Evolutionary conservation across 2,113 vertebrate genomes (phyloP), one percentile per base, ranked within the genome.

Genomic region (Onychorhynchus coronatus): DNA sequence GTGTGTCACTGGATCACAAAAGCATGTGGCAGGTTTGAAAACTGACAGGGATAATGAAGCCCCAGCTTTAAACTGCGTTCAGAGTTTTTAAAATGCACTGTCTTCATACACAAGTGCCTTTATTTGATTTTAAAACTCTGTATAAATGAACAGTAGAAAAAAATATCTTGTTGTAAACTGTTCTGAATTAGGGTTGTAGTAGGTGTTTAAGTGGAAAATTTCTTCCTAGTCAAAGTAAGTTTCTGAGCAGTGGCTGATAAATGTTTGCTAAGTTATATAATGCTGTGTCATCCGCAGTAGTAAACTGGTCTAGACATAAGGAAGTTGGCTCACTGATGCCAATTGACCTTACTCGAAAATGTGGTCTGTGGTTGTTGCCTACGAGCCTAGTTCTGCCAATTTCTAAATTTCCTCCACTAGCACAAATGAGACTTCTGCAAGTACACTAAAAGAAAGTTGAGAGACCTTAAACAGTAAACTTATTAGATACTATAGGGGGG

Each of bases 281-380:
- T 2, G 4, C 72, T 91, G 80, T 88, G 66, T 96, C 95, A 96
- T 88, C 92, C 84, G 79, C 72, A 71, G 25, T 25, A 70, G 67
- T 95, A 88, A 94, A 95, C 67, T 92, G 59, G 77, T 93, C 91
- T 95, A 94, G 92, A 93, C 56, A 0, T 87, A 93, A 95, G 93
- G 86, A 93, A 94, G 80, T 92, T 91, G 94, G 46, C 87, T 90
- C 83, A 41, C 85, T 85, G 79, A 67, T 85, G 77, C 93, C 93
- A 92, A 1, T 47, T 96, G 85, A 88, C 77, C 82, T 81, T 62
- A 80, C 37, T 79, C 11, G 11, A 93, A 95, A 94, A 71, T 61
- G 58, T 79, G 62, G 20, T 86, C 75, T 91, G 75, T 75, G 76
- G 71, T 77, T 76, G 67, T 73, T 85, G 65, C 75, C 52, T 85